Conservation (phyloP, 2,797 vertebrate genomes). For the Neomorphus geoffroyi region DNA sequence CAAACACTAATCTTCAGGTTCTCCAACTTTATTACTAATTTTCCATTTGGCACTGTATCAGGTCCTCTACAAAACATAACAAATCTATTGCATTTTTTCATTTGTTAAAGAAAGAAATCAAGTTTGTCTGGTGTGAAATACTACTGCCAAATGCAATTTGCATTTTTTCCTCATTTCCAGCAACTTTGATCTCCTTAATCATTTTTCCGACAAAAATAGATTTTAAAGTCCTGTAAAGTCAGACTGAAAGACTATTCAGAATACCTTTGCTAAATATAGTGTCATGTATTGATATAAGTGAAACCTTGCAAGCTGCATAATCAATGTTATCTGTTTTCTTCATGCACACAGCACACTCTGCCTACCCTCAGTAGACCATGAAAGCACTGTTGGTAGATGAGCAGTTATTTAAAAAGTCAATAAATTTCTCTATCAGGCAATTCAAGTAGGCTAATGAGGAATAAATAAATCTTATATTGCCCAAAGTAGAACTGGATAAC, state of each 20-base stretch:
- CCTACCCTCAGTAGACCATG: not conserved
- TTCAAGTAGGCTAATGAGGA: slow-evolving; percentile 23
- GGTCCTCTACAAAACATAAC: not conserved
- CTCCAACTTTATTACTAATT: not conserved
- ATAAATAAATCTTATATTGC: not conserved
- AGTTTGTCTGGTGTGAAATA: not conserved
- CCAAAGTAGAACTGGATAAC: not conserved
- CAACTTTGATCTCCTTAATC: not conserved
- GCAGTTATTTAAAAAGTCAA: slow-evolving; percentile 24
- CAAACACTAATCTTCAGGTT: not conserved
- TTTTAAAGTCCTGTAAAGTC: slow-evolving; percentile 3
- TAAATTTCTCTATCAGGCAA: slow-evolving; percentile 1
- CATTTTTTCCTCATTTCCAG: not conserved
- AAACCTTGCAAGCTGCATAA: not conserved
- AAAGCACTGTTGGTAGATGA: not conserved
- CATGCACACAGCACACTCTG: not conserved
- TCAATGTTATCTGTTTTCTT: slow-evolving; percentile 20
- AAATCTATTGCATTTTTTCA: not conserved
- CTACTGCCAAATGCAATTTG: not conserved
- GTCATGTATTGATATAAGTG: not conserved
- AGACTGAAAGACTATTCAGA: not conserved
- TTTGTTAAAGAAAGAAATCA: not conserved
- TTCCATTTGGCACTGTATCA: not conserved
- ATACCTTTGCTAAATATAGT: not conserved
- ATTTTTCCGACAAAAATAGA: not conserved